A percentile compares a stretch with the other conserved stretches of the same genome.
These are phyloP conservation scores for Pachyseris speciosa DNA, from an alignment of 64 coral and sea anemone species.

Conservation along the genomic window DNA sequence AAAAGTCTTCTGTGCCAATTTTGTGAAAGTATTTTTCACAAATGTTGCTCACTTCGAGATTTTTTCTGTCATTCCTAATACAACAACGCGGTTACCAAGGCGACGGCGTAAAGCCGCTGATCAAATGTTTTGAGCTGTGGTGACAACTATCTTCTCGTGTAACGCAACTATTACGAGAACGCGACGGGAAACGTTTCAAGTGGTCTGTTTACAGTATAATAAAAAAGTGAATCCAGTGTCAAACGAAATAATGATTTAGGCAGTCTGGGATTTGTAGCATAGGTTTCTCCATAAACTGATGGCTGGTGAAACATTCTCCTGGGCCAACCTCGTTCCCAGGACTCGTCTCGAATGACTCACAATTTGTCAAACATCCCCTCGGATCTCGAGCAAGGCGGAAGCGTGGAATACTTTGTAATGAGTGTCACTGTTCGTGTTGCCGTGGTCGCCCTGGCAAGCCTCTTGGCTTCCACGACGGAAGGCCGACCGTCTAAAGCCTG, in stretches of 20 bases:
- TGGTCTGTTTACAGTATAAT: too few species aligned
- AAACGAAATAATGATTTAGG: too few species aligned
- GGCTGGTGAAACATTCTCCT: too few species aligned
- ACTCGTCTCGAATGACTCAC: too few species aligned
- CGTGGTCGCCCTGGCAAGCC: neutral
- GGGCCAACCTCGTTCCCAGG: neutral
- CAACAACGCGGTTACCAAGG: conserved; percentile 41
- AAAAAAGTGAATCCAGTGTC: too few species aligned
- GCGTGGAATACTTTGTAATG: neutral
- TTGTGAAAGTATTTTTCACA: neutral
- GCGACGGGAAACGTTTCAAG: too few species aligned
- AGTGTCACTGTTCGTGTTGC: neutral
- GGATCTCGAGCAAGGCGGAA: too few species aligned
- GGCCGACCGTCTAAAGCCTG: neutral
- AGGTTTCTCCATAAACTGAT: neutral
- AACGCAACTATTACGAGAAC: neutral
- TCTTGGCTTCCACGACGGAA: neutral
- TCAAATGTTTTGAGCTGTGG: neutral
- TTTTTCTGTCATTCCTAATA: conserved; percentile 12
- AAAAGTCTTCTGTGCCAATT: neutral
- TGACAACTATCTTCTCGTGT: neutral
- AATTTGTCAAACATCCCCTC: too few species aligned
- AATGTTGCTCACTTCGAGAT: conserved; percentile 8
- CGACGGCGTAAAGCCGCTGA: neutral
- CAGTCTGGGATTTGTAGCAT: too few species aligned